Evolutionary conservation across 2,113 vertebrate species (phyloP).

Genomic region (Vireo altiloquus): DNA sequence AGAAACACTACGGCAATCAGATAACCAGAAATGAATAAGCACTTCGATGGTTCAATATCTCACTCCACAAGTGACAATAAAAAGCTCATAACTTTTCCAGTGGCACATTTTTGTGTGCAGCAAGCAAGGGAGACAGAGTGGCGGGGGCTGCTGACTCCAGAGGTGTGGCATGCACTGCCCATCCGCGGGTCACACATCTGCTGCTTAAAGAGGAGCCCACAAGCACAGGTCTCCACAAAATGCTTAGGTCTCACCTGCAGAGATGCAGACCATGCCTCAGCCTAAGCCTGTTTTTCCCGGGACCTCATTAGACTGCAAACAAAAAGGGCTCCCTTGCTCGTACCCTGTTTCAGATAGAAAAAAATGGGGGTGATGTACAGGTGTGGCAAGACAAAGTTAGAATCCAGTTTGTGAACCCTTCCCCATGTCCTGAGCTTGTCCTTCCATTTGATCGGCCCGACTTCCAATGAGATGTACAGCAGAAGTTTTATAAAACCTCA

Average conservation of each 20-base stretch:
- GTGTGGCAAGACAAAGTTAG: background rate
- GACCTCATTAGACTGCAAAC: background rate
- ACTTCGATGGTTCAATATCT: conserved; percentile 50
- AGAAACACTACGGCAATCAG: conserved; percentile 68
- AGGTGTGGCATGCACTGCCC: background rate
- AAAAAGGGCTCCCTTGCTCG: background rate
- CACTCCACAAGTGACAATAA: conserved; percentile 68
- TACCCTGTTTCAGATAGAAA: background rate
- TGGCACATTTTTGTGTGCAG: conserved; percentile 30
- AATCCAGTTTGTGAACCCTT: background rate
- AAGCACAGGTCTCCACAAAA: background rate
- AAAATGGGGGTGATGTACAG: background rate
- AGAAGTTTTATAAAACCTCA: background rate
- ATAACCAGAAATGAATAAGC: conserved; percentile 76
- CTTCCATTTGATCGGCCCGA: background rate
- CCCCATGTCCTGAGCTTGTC: accelerated
- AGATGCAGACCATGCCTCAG: background rate
- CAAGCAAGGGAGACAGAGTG: background rate
- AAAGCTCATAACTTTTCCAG: conserved; percentile 71
- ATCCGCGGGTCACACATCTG: background rate
- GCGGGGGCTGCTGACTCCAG: background rate
- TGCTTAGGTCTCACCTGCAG: background rate
- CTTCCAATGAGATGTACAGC: background rate
- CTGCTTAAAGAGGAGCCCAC: background rate
- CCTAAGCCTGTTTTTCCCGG: background rate